phyloP scores from a whole-genome alignment of 1,140 invertebrate genomes.

The Parasteatoda tepidariorum region DNA sequence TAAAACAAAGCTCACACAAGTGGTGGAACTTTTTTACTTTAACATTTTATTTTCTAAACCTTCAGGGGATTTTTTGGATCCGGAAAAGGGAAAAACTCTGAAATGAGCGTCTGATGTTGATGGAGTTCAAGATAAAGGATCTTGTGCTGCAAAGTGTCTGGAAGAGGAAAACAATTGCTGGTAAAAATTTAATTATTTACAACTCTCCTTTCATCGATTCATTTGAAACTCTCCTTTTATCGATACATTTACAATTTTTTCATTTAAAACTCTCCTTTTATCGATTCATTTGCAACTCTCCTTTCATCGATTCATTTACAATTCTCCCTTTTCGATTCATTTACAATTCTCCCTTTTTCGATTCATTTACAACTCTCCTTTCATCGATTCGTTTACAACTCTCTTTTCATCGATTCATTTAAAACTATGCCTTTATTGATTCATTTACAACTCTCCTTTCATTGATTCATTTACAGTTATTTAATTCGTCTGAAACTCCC shows the following conservation, averaged over 20 bases:
- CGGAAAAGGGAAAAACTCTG: background rate
- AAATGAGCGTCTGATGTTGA: background rate
- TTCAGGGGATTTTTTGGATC: conserved; percentile 5
- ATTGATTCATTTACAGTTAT: no score
- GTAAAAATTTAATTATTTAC: background rate
- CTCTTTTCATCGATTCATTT: background rate
- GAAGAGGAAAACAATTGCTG: conserved; percentile 21
- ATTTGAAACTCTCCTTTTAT: background rate
- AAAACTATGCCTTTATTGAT: background rate
- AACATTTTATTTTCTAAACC: no score
- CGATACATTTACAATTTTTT: no score
- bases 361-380: no score
- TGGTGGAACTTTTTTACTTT: background rate
- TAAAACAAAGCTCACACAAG: background rate
- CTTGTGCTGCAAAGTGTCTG: conserved; percentile 14
- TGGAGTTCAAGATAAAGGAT: background rate
- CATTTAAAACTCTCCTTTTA: no score
- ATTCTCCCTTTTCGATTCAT: no score
- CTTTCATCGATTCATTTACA: no score
- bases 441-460: no score
- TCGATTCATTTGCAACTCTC: no score
- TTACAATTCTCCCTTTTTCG: no score
- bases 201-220: background rate
- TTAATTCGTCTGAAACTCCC: no score
- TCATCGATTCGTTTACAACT: no score